Base-by-base conservation (phyloP, 2,888 invertebrate genomes). In the Archips crataeganus region DNA sequence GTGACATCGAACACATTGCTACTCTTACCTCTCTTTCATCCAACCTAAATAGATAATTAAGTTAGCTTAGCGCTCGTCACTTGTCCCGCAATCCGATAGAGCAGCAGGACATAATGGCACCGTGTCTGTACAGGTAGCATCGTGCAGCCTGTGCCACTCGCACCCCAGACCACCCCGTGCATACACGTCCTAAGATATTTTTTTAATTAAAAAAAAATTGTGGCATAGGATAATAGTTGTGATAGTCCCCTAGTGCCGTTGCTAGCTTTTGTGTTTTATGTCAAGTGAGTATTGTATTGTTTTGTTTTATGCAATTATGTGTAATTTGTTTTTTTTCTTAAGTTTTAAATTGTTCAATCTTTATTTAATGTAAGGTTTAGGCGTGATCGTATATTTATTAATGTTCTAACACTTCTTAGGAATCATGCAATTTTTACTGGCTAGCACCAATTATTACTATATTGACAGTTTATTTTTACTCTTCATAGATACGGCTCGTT, bases 101-200 rank as follows among this genome's bases (percentile, higher is more conserved):
- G 87, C 85, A 87, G 84, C 78, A 81, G 79, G 76, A 84, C 82
- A 82, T 82, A 83, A 81, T 81, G 74, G 76, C 77, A 78, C 82
- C 76, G 78, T 79, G 79, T 81, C 81, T 82, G 81, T 81, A 81
- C 85, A 80, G 83, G 83, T 81, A 86, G 85, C 84, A 84, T 75
- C 77, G 75, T 70, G 69, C 75, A 73, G 75, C 77, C 83, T 34
- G 39, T 49, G 59, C 45, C 93, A 93, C 82, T 94, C 87, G 84
- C 85, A 87, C 85, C 86, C 87, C 81, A 79, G 80, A 81, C 77
- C 79, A 84, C 81, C 83, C 80, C 79, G 88, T 75, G 87, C 51
- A 77, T 78, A 80, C 85, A 89, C 90, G 90, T 90, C 77, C 69
- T 62, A 54, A 65, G 8, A 54, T 60, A 51, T 70, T 70, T 70